Evolutionary conservation across 1,140 invertebrate species (phyloP), one percentile per base, ranked within the genome.

Genomic region (Camponotus vicinus): DNA sequence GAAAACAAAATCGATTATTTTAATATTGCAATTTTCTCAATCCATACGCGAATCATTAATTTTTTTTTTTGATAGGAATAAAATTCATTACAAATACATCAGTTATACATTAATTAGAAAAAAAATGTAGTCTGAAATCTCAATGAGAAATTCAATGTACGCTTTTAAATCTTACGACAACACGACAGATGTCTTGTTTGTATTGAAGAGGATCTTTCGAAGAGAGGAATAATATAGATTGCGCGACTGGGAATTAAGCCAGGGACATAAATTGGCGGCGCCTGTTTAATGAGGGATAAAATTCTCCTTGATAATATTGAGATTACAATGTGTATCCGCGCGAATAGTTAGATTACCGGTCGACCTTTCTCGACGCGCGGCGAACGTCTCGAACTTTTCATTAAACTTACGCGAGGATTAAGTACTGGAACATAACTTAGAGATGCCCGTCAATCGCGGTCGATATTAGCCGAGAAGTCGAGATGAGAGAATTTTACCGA

Each of bases 241-340:
- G 59, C 75, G 59, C 45, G 75, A 64, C 9, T 64, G 21, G 27
- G 42, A 77, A 32, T 77, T 77, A 77, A 77, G 42, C 40, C 42
- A n/a, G 32, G 75, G 49, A 49, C 3, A 77, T 27, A 64, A 37
- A 77, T 45, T 64, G 73, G 37, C 27, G 37, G 21, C 21, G 57
- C 32, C 63, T 42, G 57, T 77, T 40, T 77, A 63, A 77, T 64
- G 59, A 77, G 15, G 21, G 27, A 27, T 4, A 77, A 34, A 63
- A 34, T 77, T 32, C 40, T 66, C 40, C n/a, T 66, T 66, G 34
- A 77, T 63, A 63, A 70, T 70, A 80, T 70, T 70, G 13, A 70
- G 40, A 59, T 80, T 70, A 76, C 70, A 83, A 84, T 83, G n/a
- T 83, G n/a, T 76, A 64, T 9, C 11, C 42, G 52, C 55, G 69